Conservation (phyloP, 2,797 vertebrate genomes). For the Lutjanus campechanus region DNA sequence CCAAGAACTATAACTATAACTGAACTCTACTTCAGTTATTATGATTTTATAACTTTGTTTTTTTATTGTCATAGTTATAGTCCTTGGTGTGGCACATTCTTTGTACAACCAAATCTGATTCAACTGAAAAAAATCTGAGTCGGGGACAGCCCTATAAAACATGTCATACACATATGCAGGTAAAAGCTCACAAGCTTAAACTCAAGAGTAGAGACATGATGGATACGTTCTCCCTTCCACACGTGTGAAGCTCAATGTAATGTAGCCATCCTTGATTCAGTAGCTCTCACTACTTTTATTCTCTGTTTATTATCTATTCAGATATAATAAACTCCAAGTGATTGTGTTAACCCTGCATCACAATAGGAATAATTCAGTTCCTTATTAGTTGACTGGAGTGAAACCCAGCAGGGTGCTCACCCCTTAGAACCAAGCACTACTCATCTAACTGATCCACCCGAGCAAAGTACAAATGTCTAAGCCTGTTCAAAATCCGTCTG, state of each 20-base stretch:
- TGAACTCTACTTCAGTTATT: too few species aligned
- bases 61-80: too few species aligned
- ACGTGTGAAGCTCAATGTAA: not conserved
- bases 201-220: not conserved
- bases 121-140: too few species aligned
- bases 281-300: not conserved
- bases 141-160: too few species aligned
- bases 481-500: slow-evolving; percentile 15
- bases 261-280: not conserved
- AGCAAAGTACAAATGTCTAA: not conserved
- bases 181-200: not conserved
- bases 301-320: not conserved
- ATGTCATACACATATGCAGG: too few species aligned
- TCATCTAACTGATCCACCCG: not conserved
- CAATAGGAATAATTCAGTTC: too few species aligned
- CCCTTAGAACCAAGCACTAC: not conserved
- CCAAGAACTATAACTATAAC: too few species aligned
- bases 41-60: too few species aligned
- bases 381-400: not conserved
- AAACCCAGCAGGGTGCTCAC: not conserved
- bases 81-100: too few species aligned
- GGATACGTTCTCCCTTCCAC: not conserved
- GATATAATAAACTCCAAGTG: not conserved
- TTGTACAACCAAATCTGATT: too few species aligned
- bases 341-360: not conserved